A percentile compares a stretch with the other conserved stretches of the same genome.
phyloP scores from a whole-genome alignment of 2,113 vertebrate genomes.

The human region GRCh38 chr16:25004501-25005000 shows the following conservation, averaged over 20 bases:
- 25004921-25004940: background rate
- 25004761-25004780: background rate
- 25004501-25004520: conserved; percentile 24
- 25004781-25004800: background rate
- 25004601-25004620: background rate
- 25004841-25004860: background rate
- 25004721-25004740: background rate
- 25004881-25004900: background rate
- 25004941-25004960: too few relatives aligned
- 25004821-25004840: background rate
- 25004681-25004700: conserved; percentile 22
- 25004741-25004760: conserved; percentile 19
- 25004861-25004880: background rate
- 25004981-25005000: too few relatives aligned
- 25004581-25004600: background rate
- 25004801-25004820: background rate
- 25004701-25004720: conserved; percentile 61
- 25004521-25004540: background rate
- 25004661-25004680: background rate
- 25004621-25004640: background rate
- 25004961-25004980: too few relatives aligned
- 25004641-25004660: background rate
- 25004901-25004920: background rate
- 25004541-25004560: background rate
- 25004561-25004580: background rate